Base-by-base conservation (phyloP, 2,888 invertebrate genomes). In the Sarcophaga rosellei region DNA sequence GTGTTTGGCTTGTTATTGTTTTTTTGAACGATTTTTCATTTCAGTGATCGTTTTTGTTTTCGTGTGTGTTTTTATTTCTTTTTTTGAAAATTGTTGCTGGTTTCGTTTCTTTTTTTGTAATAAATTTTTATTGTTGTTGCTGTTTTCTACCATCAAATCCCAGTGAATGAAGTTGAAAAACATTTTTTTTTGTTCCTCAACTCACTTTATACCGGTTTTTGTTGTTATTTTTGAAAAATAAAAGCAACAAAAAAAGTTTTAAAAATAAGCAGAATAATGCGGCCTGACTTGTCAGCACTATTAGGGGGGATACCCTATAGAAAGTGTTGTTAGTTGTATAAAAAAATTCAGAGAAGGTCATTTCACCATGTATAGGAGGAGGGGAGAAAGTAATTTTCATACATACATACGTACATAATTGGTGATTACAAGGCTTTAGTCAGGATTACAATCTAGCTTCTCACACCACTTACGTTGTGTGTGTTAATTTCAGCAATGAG, bases 101-200 rank as follows among this genome's bases (percentile, higher is more conserved):
- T 65, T 84, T 75, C 70, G 62, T 77, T 79, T 77, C 20, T 47
- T 59, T 72, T 70, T 23, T 3, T 74, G 59, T n/a, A 47, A 53
- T 17, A 53, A 53, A 53, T 57, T 73, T 44, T 57, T 17, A 11
- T 62, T 81, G 73, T 76, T 73, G 72, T 62, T 47, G 53, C 25
- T 35, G 35, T 35, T 80, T 82, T 63, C 53, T 65, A 81, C 81
- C 74, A 66, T 69, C 44, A 61, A 53, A 53, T 53, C 53, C 15
- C 53, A 66, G 78, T 86, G 86, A 86, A 86, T 86, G 86, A 81
- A 86, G 78, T 83, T 83, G 45, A 45, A 69, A 69, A 35, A 35
- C 35, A 35, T 25, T 4, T 1, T 10, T 35, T 35, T 81, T 69
- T 68, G 53, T 25, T 63, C 62, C 44, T 47, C 57, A 12, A 53